Base-by-base conservation (phyloP, 2,797 vertebrate genomes). In the Myotis findleyi region DNA sequence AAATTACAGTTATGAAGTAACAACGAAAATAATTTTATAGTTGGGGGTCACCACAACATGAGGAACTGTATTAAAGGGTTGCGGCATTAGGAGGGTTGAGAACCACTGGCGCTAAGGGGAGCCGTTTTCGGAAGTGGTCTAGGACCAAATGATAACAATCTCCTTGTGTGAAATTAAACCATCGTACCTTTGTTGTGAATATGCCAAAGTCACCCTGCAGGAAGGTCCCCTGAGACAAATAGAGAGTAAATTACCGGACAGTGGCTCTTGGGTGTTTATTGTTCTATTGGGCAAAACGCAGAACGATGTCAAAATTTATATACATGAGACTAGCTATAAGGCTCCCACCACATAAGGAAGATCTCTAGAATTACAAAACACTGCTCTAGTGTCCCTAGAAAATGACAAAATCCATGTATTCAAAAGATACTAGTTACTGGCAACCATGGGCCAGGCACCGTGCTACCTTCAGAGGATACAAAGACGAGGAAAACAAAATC, bases 61-160 rank as follows among this genome's bases (percentile, higher is more conserved):
- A 44, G 10, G 9, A 44, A 44, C 44, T 44, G 41, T 44, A 44
- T 44, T 44, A 44, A 44, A 44, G 2, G 44, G 44, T 44, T 10
- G 2, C 44, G 10, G 44, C 44, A 44, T 44, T 44, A 44, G 44
- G 44, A 44, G 11, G 44, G 44, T 44, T 44, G 44, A 44, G 44
- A 44, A 44, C 44, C 44, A 44, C 44, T 44, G 44, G 44, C 10
- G 0, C 44, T 1, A 81, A 82, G 87, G 95, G 81, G 83, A 79
- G 71, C 79, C 69, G 69, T 76, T 92, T 95, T 81, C 47, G 62
- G 94, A 94, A 72, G 91, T 93, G 95, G 98, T 87, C 79, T 64
- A 57, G 57, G 77, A 92, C 88, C 88, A 7, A 93, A 44, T 53
- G 91, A 82, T 71, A 68, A 73, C 25, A n/a, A 9, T 92, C 96